These are phyloP conservation scores for Trachelus tabidus DNA, from an alignment of 2,888 invertebrate genomes.

Conservation along the genomic window DNA sequence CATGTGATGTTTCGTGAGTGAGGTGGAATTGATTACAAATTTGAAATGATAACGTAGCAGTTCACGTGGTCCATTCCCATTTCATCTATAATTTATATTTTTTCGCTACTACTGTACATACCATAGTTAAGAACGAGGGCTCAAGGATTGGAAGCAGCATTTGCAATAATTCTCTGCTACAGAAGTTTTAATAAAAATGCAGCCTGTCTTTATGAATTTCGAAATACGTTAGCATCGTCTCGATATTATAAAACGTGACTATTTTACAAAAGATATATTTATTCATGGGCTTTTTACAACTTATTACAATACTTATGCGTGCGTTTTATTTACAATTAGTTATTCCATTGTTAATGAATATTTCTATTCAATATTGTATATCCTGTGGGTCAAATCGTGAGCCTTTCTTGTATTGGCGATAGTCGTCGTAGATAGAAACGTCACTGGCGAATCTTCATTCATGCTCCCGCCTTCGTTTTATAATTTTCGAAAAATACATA, in stretches of 20 bases:
- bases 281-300: constrained; percentile 42
- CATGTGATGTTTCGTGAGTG: too few species aligned
- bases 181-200: too few species aligned
- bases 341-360: constrained; percentile 19
- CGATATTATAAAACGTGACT: background rate
- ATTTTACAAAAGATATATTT: constrained; percentile 42
- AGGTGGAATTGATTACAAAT: too few species aligned
- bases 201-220: too few species aligned
- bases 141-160: too few species aligned
- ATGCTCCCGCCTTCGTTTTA: background rate
- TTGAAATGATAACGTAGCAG: too few species aligned
- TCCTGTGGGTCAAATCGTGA: constrained; percentile 16
- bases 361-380: constrained; percentile 8
- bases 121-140: too few species aligned
- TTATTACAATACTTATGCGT: constrained; percentile 33
- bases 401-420: constrained; percentile 7
- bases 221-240: too few species aligned
- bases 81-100: too few species aligned
- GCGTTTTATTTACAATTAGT: constrained; percentile 38
- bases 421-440: constrained; percentile 5
- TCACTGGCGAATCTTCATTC: background rate
- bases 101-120: too few species aligned
- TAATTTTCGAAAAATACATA: background rate
- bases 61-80: too few species aligned
- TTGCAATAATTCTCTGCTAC: too few species aligned